Conservation (phyloP, 1,140 invertebrate species). For the Amphibalanus amphitrite region DNA sequence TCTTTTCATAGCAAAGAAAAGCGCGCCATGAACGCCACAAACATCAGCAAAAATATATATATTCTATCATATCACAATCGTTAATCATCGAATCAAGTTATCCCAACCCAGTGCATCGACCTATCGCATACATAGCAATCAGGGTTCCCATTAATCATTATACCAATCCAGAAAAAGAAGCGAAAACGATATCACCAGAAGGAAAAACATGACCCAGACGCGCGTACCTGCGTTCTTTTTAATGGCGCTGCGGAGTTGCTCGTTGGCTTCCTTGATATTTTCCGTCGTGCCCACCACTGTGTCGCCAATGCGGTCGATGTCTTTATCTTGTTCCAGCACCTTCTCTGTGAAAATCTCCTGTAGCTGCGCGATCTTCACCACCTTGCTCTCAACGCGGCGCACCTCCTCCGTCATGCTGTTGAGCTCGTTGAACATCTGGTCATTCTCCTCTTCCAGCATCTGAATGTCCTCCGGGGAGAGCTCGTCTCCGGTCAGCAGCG, state of each 20-base stretch:
- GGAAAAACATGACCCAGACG: slow-evolving; percentile 86
- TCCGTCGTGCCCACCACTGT: slow-evolving; percentile 79
- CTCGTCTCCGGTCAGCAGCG: slow-evolving; percentile 14
- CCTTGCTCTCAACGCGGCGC: slow-evolving; percentile 73
- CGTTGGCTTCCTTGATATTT: slow-evolving; percentile 90
- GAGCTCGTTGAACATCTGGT: slow-evolving; percentile 62
- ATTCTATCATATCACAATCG: no score
- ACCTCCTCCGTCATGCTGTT: slow-evolving; percentile 55
- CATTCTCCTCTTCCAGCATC: slow-evolving; percentile 72
- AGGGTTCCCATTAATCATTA: slow-evolving; percentile 75
- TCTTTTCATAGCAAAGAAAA: no score
- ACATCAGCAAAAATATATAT: no score
- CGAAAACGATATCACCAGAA: slow-evolving; percentile 88
- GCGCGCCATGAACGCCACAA: no score
- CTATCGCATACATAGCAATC: no score
- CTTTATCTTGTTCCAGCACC: slow-evolving; percentile 81
- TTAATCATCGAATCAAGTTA: no score
- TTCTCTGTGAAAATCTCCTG: slow-evolving; percentile 96
- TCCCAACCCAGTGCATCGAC: no score
- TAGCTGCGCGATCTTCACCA: slow-evolving; percentile 86
- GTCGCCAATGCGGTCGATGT: slow-evolving; percentile 73
- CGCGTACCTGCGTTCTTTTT: slow-evolving; percentile 85
- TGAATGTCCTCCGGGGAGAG: slow-evolving; percentile 73
- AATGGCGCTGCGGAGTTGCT: slow-evolving; percentile 88
- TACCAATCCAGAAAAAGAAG: slow-evolving; percentile 97